phyloP scores from a whole-genome alignment of 2,888 invertebrate species.

The Margaritifera margaritifera region DNA sequence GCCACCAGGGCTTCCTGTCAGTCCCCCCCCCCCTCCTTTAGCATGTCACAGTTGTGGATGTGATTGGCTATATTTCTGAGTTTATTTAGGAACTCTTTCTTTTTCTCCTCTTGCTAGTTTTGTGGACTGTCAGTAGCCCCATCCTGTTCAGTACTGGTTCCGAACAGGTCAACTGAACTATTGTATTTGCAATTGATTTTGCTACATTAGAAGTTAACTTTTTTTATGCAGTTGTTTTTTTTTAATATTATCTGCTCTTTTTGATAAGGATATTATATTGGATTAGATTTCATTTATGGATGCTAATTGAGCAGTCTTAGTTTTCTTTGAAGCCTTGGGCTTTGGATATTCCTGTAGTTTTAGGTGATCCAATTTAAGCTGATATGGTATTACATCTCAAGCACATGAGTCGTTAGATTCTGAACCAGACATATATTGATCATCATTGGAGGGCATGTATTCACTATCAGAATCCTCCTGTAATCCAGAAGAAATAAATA shows the following conservation, averaged over 20 bases:
- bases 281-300: too few relatives aligned
- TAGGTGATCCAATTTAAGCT: too few relatives aligned
- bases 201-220: too few relatives aligned
- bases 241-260: too few relatives aligned
- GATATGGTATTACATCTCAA: not conserved
- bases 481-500: not conserved
- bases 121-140: not conserved
- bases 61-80: conserved; percentile 5
- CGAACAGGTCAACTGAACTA: not conserved
- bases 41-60: conserved; percentile 1
- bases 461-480: not conserved
- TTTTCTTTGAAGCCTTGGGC: too few relatives aligned
- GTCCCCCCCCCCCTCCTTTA: not conserved
- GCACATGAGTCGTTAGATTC: not conserved
- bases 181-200: too few relatives aligned
- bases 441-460: not conserved
- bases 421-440: not conserved
- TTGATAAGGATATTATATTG: too few relatives aligned
- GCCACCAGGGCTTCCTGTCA: not conserved
- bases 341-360: too few relatives aligned
- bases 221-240: too few relatives aligned
- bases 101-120: not conserved
- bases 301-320: too few relatives aligned
- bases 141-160: not conserved
- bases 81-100: not conserved